Evolutionary conservation across 2,113 vertebrate species (phyloP).

Genomic region (Dasyprocta punctata): DNA sequence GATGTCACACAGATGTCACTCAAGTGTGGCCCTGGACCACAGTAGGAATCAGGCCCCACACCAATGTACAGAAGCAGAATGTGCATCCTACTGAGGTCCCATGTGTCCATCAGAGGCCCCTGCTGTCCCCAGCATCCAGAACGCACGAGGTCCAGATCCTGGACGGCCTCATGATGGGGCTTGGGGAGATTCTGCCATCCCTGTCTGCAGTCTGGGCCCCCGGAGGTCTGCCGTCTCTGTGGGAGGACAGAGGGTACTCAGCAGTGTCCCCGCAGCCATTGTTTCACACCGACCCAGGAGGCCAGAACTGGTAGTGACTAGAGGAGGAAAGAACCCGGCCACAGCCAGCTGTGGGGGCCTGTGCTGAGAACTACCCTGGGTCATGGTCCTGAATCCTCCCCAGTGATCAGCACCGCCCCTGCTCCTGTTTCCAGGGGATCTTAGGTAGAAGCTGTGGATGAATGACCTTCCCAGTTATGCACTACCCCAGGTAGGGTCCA

Average conservation of each 20-base stretch:
- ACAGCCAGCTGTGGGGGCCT: neutral
- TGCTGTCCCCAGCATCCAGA: neutral
- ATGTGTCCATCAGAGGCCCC: neutral
- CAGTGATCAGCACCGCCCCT: fast-evolving
- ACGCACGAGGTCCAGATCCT: neutral
- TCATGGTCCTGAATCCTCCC: neutral
- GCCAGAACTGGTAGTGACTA: neutral
- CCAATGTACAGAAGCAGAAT: neutral
- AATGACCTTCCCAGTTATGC: neutral
- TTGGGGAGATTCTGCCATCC: neutral
- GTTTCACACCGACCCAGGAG: neutral
- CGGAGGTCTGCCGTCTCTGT: neutral
- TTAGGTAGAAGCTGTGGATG: neutral
- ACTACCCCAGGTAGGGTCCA: neutral
- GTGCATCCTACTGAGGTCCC: neutral
- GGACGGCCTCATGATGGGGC: neutral
- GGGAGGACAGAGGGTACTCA: neutral
- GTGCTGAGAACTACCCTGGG: no score
- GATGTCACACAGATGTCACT: neutral
- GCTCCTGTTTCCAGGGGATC: neutral
- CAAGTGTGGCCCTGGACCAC: no score
- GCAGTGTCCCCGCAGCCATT: neutral
- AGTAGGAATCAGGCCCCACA: neutral
- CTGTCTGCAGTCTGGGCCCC: neutral
- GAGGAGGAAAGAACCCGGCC: neutral